Conservation (phyloP, 2,888 invertebrate genomes). For the Aplocera efformata region DNA sequence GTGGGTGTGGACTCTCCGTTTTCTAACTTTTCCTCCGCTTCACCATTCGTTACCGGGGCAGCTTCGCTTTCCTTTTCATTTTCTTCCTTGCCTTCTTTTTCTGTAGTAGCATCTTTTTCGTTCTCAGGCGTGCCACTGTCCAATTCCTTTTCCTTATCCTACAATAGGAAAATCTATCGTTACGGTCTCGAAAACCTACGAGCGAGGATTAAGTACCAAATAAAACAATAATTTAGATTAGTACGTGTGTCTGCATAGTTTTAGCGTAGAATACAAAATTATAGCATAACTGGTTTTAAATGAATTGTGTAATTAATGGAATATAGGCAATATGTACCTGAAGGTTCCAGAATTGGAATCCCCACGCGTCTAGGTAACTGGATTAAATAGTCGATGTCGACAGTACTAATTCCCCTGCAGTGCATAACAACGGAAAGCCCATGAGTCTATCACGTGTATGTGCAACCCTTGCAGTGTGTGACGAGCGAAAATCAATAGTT, state of each 20-base stretch:
- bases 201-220: no score
- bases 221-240: no score
- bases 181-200: no score
- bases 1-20: slow-evolving; percentile 59
- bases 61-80: slow-evolving; percentile 52
- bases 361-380: no score
- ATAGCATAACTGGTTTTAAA: no score
- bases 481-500: slow-evolving; percentile 33
- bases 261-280: no score
- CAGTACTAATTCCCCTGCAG: slow-evolving; percentile 15
- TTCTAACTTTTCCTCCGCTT: slow-evolving; percentile 64
- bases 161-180: slow-evolving; percentile 29
- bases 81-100: slow-evolving; percentile 77
- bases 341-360: no score
- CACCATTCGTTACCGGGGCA: slow-evolving; percentile 61
- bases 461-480: slow-evolving; percentile 30
- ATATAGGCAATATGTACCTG: no score
- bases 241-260: no score
- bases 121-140: slow-evolving; percentile 82
- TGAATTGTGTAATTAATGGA: no score
- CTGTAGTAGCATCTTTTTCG: slow-evolving; percentile 85
- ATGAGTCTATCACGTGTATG: slow-evolving; percentile 14
- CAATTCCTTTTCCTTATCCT: slow-evolving; percentile 82
- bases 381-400: no score
- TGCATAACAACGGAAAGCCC: slow-evolving; percentile 25